Percentiles rank a stretch among this genome's conserved stretches.
Evolutionary conservation across 2,888 invertebrate genomes (phyloP).

Genomic region (Rhopalosiphum nymphaeae): DNA sequence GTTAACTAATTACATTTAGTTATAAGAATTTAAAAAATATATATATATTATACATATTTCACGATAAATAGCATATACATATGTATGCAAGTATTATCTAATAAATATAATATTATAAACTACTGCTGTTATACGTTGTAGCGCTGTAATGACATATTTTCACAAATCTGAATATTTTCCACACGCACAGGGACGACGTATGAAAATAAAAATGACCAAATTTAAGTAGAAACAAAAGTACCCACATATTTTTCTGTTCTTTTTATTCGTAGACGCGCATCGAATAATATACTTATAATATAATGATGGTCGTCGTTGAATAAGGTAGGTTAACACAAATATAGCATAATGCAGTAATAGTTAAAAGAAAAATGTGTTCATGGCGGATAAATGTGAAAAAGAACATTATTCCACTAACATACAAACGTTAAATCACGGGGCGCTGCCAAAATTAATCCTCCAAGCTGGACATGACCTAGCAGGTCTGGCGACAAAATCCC

Average conservation of each 20-base stretch:
- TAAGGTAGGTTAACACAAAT: background rate
- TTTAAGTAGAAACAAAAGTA: background rate
- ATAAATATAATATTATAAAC: background rate
- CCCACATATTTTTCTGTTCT: background rate
- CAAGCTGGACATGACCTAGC: background rate
- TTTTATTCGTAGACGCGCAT: background rate
- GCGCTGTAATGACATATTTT: background rate
- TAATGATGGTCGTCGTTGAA: background rate
- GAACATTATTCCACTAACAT: constrained; percentile 5
- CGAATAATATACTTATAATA: background rate
- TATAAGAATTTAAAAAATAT: background rate
- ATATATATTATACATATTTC: background rate
- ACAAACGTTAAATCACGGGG: background rate
- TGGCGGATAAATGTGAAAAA: background rate
- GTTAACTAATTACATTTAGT: background rate
- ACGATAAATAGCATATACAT: background rate
- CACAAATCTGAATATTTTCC: background rate
- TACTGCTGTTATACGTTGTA: background rate
- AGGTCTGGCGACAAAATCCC: background rate
- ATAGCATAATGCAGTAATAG: background rate
- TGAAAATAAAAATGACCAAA: constrained; percentile 23
- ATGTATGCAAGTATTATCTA: background rate
- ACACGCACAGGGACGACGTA: background rate
- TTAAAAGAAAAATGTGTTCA: background rate
- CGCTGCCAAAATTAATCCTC: background rate